Evolutionary conservation across 1,140 invertebrate genomes (phyloP), one percentile per base, ranked within the genome.

Genomic region (Drosophila melanica): DNA sequence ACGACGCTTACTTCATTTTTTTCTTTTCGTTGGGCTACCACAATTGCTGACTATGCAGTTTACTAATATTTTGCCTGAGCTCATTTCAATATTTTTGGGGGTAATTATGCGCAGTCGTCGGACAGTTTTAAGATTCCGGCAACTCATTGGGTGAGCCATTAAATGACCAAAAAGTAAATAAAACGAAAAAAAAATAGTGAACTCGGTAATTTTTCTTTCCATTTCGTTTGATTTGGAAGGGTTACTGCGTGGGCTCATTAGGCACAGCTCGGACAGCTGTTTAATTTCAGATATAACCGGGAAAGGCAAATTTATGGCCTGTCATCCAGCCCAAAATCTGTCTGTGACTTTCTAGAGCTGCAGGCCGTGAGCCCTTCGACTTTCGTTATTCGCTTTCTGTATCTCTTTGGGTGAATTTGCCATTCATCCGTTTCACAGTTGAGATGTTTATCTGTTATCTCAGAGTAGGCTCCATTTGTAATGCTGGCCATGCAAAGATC

Each of bases 81-180:
- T 59, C 70, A 59, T 73, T 73, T 73, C n/a, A 59, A 73, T 68
- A 59, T 59, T 54, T 33, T 18, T 4, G 27, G 42, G n/a, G 68
- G 37, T 68, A 73, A 73, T 73, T 68, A 68, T 62, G 57, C 55
- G n/a, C 35, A 73, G 48, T 48, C 48, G 48, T 20, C 58, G 66
- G 30, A 10, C 39, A 54, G 41, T 47, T 66, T 59, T 58, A 53
- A 53, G 63, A 72, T 47, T 72, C 50, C 16, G 64, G 37, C 64
- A 73, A 73, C 64, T 73, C 70, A 73, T 73, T 47, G 48, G 70
- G 48, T 37, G 30, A 23, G n/a, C 69, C 63, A 72, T 66, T 59
- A 59, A 48, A 51, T 41, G 37, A n/a, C 16, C 39, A 16, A 14
- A 20, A 10, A 51, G 10, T 0, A 3, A 35, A 33, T 33, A 33